These are phyloP conservation scores for Drosophila murphyi DNA, from an alignment of 1,140 invertebrate genomes.

Conservation along the genomic window DNA sequence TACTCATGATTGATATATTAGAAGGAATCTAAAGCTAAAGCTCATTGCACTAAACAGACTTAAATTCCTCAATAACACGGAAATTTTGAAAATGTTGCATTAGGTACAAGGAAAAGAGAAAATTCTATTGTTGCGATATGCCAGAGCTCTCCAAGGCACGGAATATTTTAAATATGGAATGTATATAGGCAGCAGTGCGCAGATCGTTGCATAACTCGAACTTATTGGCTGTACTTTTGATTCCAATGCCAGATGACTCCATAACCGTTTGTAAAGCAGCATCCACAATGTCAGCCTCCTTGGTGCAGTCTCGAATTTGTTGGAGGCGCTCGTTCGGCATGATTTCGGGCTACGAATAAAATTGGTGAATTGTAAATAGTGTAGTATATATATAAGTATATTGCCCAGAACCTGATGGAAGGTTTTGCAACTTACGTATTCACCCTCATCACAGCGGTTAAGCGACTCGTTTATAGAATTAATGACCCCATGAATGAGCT, in stretches of 20 bases:
- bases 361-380: too few relatives aligned
- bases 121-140: constrained; percentile 61
- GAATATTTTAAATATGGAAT: constrained; percentile 93
- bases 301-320: constrained; percentile 85
- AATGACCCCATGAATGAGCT: constrained; percentile 60
- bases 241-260: constrained; percentile 88
- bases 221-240: constrained; percentile 89
- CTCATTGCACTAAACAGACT: too few relatives aligned
- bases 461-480: constrained; percentile 73
- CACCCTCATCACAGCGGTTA: not conserved
- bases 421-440: constrained; percentile 29
- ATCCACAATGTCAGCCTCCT: constrained; percentile 93
- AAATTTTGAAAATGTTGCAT: too few relatives aligned
- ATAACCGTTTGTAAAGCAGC: constrained; percentile 93
- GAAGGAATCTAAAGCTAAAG: too few relatives aligned
- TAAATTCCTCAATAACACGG: too few relatives aligned
- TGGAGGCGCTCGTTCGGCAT: constrained; percentile 88
- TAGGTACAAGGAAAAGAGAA: not conserved
- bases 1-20: too few relatives aligned
- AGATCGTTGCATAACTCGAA: constrained; percentile 92
- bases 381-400: not conserved
- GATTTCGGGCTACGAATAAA: constrained; percentile 84
- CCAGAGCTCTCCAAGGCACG: constrained; percentile 91
- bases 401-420: not conserved
- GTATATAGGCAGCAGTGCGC: constrained; percentile 93